phyloP scores from a whole-genome alignment of 2,888 invertebrate genomes.

The Zygothrica quintamaculata region DNA sequence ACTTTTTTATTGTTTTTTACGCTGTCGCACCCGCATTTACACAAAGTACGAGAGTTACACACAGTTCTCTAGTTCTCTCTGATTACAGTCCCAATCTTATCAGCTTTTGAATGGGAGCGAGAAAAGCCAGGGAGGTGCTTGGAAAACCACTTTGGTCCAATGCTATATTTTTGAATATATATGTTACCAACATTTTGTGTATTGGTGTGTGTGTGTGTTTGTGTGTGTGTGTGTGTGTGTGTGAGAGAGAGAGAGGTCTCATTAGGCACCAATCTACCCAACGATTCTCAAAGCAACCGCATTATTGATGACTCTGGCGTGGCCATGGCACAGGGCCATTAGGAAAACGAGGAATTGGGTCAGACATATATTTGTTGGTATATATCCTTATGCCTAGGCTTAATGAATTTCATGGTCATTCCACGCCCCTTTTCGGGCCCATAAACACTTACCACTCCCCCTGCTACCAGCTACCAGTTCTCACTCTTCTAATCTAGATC shows the following conservation, averaged over 20 bases:
- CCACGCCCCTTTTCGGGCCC: background rate
- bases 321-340: conserved; percentile 24
- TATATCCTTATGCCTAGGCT: conserved; percentile 8
- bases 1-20: conserved; percentile 60
- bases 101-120: background rate
- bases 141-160: conserved; percentile 53
- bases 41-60: conserved; percentile 11
- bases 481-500: background rate
- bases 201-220: background rate
- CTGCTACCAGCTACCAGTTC: background rate
- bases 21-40: conserved; percentile 39
- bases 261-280: conserved; percentile 54
- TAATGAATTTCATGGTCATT: conserved; percentile 64
- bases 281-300: conserved; percentile 20
- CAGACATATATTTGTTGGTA: conserved; percentile 9
- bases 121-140: conserved; percentile 6
- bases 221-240: conserved; percentile 5
- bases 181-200: background rate
- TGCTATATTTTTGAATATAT: conserved; percentile 47
- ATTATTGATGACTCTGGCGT: conserved; percentile 45
- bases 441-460: background rate
- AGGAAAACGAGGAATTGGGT: conserved; percentile 34
- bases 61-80: conserved; percentile 12
- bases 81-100: conserved; percentile 11
- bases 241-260: conserved; percentile 42